Evolutionary conservation across 2,888 invertebrate species (phyloP).

Genomic region (Quadroppia sp.): DNA sequence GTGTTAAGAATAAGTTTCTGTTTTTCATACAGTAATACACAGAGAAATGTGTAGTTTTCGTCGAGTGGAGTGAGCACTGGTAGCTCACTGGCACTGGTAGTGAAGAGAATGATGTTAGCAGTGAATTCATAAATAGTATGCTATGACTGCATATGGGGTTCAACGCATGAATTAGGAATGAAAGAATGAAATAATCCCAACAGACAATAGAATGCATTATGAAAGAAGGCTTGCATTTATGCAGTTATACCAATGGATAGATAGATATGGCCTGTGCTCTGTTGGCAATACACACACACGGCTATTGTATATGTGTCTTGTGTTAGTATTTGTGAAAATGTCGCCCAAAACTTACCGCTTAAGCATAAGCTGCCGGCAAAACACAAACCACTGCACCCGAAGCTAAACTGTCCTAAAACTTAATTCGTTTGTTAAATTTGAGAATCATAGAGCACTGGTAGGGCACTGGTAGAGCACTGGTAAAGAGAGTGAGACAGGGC

Average conservation of each 20-base stretch:
- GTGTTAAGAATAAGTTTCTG: conserved; percentile 17
- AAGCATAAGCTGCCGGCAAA: conserved; percentile 31
- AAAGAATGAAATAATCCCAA: conserved; percentile 37
- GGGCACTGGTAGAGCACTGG: background rate
- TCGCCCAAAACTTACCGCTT: conserved; percentile 23
- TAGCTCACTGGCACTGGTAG: background rate
- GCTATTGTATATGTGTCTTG: background rate
- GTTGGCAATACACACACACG: no score
- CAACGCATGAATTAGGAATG: conserved; percentile 37
- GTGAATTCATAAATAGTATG: conserved; percentile 36
- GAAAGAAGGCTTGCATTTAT: conserved; percentile 14
- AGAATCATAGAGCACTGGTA: conserved; percentile 31
- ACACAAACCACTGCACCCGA: conserved; percentile 29
- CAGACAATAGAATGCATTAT: conserved; percentile 34
- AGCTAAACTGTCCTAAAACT: conserved; percentile 20
- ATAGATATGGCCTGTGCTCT: background rate
- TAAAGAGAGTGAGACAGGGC: no score
- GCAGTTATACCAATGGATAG: background rate
- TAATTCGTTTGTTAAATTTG: conserved; percentile 35
- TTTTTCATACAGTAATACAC: background rate
- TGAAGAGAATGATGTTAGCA: conserved; percentile 19
- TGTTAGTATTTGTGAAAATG: conserved; percentile 28
- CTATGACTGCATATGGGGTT: conserved; percentile 37
- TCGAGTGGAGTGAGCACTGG: conserved; percentile 1
- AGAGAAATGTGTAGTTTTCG: background rate